phyloP scores from a whole-genome alignment of 2,113 vertebrate species.

The Sceloporus undulatus region DNA sequence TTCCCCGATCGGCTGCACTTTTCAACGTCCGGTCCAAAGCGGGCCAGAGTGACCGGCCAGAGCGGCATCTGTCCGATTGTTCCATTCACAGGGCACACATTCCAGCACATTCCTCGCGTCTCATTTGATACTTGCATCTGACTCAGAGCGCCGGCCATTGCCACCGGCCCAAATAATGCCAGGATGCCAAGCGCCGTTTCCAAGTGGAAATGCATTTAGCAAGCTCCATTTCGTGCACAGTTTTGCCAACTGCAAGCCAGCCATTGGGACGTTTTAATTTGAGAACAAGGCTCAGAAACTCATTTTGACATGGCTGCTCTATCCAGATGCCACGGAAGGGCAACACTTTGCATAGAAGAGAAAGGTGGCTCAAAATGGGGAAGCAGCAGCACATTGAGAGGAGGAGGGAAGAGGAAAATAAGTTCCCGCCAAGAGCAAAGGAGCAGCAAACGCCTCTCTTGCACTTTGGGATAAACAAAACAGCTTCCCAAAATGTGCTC shows the following conservation, averaged over 20 bases:
- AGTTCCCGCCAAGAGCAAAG: too few relatives aligned
- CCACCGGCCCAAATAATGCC: neutral
- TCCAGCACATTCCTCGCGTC: neutral
- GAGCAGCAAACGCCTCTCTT: neutral
- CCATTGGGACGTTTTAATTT: neutral
- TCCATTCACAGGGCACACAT: neutral
- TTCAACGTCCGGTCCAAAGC: neutral
- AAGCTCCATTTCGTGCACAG: neutral
- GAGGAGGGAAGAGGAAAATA: too few relatives aligned
- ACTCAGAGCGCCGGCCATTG: neutral
- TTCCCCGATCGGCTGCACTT: neutral
- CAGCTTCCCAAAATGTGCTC: neutral
- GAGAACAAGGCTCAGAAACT: neutral
- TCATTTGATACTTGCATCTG: neutral
- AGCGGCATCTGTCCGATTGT: neutral
- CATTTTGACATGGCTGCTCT: neutral
- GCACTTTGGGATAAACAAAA: neutral
- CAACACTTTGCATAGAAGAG: neutral
- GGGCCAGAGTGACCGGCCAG: neutral
- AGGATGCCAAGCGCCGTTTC: neutral
- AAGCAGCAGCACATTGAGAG: too few relatives aligned
- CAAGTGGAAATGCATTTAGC: neutral
- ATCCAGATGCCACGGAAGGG: neutral
- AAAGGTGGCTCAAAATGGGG: neutral
- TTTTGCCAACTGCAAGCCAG: neutral